These are phyloP conservation scores for Brachionus paranguensis DNA, from an alignment of 1,140 invertebrate species.

Conservation along the genomic window DNA sequence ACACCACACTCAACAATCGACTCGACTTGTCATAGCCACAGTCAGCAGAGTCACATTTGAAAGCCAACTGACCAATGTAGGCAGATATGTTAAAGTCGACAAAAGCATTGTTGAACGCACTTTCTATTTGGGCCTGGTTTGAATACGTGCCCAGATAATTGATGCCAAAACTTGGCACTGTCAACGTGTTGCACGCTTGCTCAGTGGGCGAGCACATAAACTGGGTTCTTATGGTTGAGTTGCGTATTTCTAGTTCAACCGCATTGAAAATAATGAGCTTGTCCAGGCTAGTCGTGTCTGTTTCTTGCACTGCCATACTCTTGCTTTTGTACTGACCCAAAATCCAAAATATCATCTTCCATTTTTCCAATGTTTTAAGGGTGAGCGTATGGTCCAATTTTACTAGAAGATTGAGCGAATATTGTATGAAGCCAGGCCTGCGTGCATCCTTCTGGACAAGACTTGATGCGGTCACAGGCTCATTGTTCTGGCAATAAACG, in stretches of 20 bases:
- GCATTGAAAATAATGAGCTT: neutral
- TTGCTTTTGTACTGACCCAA: neutral
- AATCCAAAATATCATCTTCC: neutral
- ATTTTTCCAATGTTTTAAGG: neutral
- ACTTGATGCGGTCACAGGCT: neutral
- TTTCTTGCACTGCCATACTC: neutral
- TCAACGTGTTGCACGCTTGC: neutral
- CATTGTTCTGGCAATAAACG: neutral
- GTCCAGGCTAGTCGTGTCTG: neutral
- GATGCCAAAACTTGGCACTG: neutral
- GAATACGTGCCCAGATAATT: neutral
- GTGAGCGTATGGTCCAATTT: neutral
- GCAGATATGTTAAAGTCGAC: constrained; percentile 12
- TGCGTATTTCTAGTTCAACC: neutral
- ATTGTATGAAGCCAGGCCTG: neutral
- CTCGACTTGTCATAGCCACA: neutral
- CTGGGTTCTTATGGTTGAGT: neutral
- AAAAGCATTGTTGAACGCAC: neutral
- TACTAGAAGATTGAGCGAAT: neutral
- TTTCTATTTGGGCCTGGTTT: neutral
- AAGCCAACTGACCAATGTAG: neutral
- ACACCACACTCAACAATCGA: neutral
- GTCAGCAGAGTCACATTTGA: neutral
- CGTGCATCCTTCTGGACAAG: neutral
- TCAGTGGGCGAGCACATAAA: constrained; percentile 29